These are phyloP conservation scores for Drosophila repleta DNA, from an alignment of 1,140 invertebrate species.

Conservation along the genomic window DNA sequence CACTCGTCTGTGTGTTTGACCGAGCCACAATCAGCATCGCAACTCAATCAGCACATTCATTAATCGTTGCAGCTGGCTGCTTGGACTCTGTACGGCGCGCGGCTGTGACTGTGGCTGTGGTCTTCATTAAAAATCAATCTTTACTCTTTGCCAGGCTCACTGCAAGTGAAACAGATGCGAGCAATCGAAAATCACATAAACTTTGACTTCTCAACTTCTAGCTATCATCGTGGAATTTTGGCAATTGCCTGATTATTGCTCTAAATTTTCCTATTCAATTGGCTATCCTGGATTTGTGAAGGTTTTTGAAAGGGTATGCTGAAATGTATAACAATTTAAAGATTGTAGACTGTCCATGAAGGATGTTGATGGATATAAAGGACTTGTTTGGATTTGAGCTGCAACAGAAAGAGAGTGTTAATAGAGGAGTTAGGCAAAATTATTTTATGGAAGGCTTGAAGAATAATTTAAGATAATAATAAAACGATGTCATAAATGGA, in stretches of 20 bases:
- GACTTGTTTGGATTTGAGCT: too few relatives aligned
- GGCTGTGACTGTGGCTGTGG: not conserved
- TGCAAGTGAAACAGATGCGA: not conserved
- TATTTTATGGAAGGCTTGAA: too few relatives aligned
- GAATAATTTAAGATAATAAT: too few relatives aligned
- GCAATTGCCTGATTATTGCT: slow-evolving; percentile 28
- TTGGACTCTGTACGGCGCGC: not conserved
- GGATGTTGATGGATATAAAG: too few relatives aligned
- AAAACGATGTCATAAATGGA: too few relatives aligned
- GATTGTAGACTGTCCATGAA: too few relatives aligned
- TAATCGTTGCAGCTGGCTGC: slow-evolving; percentile 32
- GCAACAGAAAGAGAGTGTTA: too few relatives aligned
- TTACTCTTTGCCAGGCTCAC: not conserved
- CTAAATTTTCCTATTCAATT: not conserved
- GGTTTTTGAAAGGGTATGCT: not conserved
- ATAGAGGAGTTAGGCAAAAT: too few relatives aligned
- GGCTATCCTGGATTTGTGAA: not conserved
- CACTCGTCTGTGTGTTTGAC: not conserved
- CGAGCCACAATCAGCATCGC: too few relatives aligned
- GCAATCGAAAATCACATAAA: not conserved
- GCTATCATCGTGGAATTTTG: slow-evolving; percentile 20
- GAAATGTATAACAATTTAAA: too few relatives aligned
- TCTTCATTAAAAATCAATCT: slow-evolving; percentile 40
- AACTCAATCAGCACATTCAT: slow-evolving; percentile 48
- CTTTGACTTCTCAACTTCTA: not conserved